phyloP scores from a whole-genome alignment of 2,113 vertebrate species.

The Onychorhynchus coronatus region DNA sequence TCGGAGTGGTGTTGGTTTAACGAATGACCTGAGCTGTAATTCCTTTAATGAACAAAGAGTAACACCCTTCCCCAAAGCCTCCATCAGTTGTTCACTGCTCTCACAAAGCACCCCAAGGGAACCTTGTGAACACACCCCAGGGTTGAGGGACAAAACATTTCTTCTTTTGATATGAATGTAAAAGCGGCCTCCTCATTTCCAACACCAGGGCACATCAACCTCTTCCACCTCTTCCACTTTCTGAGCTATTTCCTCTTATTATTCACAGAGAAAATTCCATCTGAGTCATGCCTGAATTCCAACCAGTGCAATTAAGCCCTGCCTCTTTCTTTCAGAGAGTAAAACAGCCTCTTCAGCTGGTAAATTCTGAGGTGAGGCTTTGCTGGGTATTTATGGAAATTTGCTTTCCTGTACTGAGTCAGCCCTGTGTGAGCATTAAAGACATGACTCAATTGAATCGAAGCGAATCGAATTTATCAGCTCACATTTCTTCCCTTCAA shows the following conservation, averaged over 20 bases:
- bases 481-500: background rate
- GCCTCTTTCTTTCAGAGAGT: background rate
- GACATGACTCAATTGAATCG: background rate
- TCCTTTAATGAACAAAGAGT: background rate
- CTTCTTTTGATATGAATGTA: background rate
- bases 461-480: background rate
- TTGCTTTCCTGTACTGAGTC: background rate
- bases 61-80: background rate
- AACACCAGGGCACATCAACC: fast-evolving
- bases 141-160: background rate
- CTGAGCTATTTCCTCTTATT: background rate
- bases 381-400: background rate
- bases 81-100: background rate
- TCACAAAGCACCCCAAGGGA: background rate
- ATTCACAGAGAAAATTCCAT: background rate
- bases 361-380: background rate
- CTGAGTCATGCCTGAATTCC: background rate
- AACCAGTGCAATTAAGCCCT: background rate
- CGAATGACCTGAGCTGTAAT: background rate
- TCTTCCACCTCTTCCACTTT: background rate
- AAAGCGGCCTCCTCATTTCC: background rate
- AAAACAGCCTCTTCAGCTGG: background rate
- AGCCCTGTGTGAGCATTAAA: background rate
- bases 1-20: fast-evolving
- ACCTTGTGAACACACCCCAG: background rate